A percentile compares a stretch with the other conserved stretches of the same genome.
Conservation (phyloP, 2,113 vertebrate genomes). For the Oreochromis spilurus region DNA sequence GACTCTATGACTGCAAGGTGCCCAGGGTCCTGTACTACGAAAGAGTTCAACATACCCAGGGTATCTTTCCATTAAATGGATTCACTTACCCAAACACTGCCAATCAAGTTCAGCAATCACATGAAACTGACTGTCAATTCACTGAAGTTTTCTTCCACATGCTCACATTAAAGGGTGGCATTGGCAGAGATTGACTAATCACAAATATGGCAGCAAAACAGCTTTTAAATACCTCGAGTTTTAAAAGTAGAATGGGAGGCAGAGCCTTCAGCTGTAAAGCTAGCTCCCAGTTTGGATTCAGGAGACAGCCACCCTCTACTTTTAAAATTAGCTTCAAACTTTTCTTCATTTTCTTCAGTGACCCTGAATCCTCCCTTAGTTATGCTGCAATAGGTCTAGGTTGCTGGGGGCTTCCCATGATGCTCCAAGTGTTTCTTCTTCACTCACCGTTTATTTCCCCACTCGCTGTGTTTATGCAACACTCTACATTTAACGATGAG, state of each 20-base stretch:
- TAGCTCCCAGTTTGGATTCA: neutral
- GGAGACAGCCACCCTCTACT: neutral
- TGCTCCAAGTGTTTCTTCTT: neutral
- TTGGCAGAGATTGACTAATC: neutral
- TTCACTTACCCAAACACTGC: neutral
- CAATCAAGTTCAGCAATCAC: neutral
- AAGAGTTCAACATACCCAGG: neutral
- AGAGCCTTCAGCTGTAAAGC: neutral
- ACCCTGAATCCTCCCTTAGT: neutral
- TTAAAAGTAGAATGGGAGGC: neutral
- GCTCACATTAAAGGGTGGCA: neutral
- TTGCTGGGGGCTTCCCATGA: neutral
- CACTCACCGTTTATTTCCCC: neutral
- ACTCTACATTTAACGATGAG: neutral
- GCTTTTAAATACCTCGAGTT: neutral
- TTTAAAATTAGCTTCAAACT: neutral
- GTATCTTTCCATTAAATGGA: neutral
- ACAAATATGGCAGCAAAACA: neutral
- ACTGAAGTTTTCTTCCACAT: neutral
- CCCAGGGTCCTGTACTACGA: neutral
- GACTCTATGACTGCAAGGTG: neutral
- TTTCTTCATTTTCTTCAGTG: neutral
- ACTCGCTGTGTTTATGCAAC: neutral
- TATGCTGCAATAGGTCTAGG: neutral
- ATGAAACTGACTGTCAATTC: neutral